phyloP scores from a whole-genome alignment of 1,140 invertebrate species.

The silkworm (Bombyx mori) region DNA sequence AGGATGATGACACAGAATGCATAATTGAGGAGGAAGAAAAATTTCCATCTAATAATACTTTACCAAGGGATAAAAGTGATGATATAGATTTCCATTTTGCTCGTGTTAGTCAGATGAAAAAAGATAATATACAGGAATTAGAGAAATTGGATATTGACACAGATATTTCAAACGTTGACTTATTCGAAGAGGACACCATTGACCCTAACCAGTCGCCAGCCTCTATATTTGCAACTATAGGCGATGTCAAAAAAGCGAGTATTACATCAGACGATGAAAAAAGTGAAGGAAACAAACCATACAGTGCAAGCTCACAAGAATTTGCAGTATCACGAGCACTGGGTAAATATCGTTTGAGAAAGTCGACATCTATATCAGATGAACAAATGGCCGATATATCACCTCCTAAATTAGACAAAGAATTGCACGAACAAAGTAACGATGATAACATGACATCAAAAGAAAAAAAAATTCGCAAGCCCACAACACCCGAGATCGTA shows the following conservation, averaged over 20 bases:
- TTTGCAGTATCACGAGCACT: constrained; percentile 87
- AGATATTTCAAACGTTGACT: constrained; percentile 72
- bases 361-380: constrained; percentile 78
- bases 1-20: constrained; percentile 34
- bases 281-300: constrained; percentile 73
- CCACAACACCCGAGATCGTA: constrained; percentile 59
- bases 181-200: constrained; percentile 75
- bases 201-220: constrained; percentile 75
- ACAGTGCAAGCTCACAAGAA: constrained; percentile 74
- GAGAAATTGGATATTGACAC: constrained; percentile 70
- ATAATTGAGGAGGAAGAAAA: constrained; percentile 53
- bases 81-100: constrained; percentile 68
- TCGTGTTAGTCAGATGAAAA: constrained; percentile 62
- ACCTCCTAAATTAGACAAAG: constrained; percentile 64
- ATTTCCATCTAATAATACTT: constrained; percentile 21
- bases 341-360: constrained; percentile 84
- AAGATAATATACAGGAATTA: constrained; percentile 61
- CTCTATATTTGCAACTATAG: constrained; percentile 80
- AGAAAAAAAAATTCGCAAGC: constrained; percentile 45
- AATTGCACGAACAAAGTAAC: constrained; percentile 42
- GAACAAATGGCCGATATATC: constrained; percentile 72
- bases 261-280: constrained; percentile 71
- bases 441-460: constrained; percentile 37
- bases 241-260: constrained; percentile 77
- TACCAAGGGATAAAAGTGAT: constrained; percentile 62